Percentiles rank a stretch among this genome's conserved stretches.
Conservation (phyloP, 1,140 invertebrate genomes). For the Nasonia giraulti region DNA sequence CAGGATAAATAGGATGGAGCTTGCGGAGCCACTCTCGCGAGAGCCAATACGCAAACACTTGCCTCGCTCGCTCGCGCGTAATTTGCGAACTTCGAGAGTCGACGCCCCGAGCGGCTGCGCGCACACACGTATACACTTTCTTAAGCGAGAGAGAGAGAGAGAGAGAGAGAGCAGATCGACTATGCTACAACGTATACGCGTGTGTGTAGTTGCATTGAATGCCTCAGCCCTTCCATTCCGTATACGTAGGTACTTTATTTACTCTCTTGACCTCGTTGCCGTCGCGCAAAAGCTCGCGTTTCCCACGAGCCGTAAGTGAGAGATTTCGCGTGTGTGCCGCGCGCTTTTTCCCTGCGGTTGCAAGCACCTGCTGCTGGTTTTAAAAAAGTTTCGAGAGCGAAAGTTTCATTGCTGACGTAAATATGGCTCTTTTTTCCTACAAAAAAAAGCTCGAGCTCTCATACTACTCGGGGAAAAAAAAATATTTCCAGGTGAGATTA, state of each 20-base stretch:
- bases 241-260: conserved; percentile 24
- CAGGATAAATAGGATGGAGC: conserved; percentile 10
- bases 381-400: conserved; percentile 36
- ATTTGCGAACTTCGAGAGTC: conserved; percentile 55
- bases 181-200: no score
- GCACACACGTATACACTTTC: background rate
- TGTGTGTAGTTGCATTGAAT: background rate
- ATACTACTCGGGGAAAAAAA: background rate
- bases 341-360: conserved; percentile 2
- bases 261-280: conserved; percentile 37
- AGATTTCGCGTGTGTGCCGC: conserved; percentile 24
- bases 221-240: background rate
- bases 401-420: conserved; percentile 36
- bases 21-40: conserved; percentile 1
- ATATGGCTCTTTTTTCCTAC: background rate
- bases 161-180: no score
- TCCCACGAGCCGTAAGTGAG: background rate
- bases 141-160: background rate
- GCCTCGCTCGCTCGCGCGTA: conserved; percentile 49
- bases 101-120: conserved; percentile 10
- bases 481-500: no score
- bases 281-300: background rate
- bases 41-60: conserved; percentile 42
- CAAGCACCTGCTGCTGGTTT: background rate
- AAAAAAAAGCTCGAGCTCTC: background rate